Evolutionary conservation across 2,113 vertebrate species (phyloP).

Genomic region (Siniperca knerii): DNA sequence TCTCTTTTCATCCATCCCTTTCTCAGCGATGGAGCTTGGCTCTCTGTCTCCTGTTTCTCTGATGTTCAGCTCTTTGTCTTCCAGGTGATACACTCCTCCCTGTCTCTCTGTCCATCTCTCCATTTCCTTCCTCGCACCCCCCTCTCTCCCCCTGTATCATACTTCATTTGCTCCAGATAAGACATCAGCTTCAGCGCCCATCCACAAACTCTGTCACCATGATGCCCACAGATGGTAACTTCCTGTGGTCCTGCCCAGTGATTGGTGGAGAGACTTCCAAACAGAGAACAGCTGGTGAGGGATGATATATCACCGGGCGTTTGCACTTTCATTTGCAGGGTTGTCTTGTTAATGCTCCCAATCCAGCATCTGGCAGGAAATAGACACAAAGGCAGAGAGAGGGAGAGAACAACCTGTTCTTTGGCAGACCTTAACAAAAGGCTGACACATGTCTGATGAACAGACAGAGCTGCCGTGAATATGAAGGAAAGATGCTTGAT

Average conservation of each 20-base stretch:
- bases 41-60: constrained; percentile 22
- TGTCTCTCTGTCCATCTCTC: constrained; percentile 44
- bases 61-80: constrained; percentile 56
- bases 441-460: constrained; percentile 69
- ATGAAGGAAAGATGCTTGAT: constrained; percentile 43
- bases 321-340: constrained; percentile 82
- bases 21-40: constrained; percentile 31
- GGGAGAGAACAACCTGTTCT: constrained; percentile 76
- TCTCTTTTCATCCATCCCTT: constrained; percentile 44
- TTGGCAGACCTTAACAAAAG: constrained; percentile 75
- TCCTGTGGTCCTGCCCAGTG: constrained; percentile 76
- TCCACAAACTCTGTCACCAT: constrained; percentile 73
- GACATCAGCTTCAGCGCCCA: constrained; percentile 65
- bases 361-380: constrained; percentile 83
- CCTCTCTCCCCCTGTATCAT: constrained; percentile 22
- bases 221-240: constrained; percentile 80
- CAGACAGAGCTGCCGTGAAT: constrained; percentile 47
- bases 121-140: constrained; percentile 21
- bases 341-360: constrained; percentile 79
- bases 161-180: constrained; percentile 73
- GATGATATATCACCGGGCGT: constrained; percentile 80
- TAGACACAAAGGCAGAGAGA: constrained; percentile 75
- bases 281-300: constrained; percentile 80
- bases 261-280: constrained; percentile 80
- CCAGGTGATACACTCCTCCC: constrained; percentile 29